Evolutionary conservation across 2,888 invertebrate genomes (phyloP).

Genomic region (Drosophila acutilabella): DNA sequence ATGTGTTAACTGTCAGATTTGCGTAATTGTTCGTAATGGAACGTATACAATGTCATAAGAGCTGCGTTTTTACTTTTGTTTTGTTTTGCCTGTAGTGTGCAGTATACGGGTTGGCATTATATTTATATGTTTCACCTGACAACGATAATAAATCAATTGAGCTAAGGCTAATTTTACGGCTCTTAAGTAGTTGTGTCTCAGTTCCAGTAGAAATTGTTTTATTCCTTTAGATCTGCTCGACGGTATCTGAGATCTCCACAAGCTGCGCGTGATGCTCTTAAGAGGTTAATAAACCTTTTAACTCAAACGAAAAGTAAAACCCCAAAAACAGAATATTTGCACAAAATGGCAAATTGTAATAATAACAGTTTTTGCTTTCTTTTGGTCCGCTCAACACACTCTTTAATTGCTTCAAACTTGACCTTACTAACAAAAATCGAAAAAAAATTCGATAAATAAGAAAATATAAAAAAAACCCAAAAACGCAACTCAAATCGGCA

Average conservation of each 20-base stretch:
- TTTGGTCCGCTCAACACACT: conserved; percentile 53
- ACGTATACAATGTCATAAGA: conserved; percentile 48
- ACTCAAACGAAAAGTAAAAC: conserved; percentile 13
- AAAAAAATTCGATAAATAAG: conserved; percentile 30
- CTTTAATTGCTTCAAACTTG: conserved; percentile 74
- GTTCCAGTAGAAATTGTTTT: conserved; percentile 20
- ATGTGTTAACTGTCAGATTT: conserved; percentile 65
- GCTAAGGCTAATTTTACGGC: conserved; percentile 57
- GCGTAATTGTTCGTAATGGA: conserved; percentile 60
- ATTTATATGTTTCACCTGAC: conserved; percentile 56
- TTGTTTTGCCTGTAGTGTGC: conserved; percentile 8
- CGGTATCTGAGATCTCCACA: conserved; percentile 25
- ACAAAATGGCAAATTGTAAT: conserved; percentile 37
- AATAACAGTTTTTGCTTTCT: conserved; percentile 69
- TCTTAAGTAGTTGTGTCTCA: conserved; percentile 37
- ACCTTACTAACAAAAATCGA: conserved; percentile 72
- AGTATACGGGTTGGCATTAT: conserved; percentile 24
- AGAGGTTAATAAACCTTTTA: conserved; percentile 70
- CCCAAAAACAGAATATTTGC: conserved; percentile 29
- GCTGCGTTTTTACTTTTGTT: conserved; percentile 17
- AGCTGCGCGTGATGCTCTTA: conserved; percentile 31
- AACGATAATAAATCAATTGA: conserved; percentile 72
- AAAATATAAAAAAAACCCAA: conserved; percentile 23
- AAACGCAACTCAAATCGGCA: conserved; percentile 60
- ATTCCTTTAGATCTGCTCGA: conserved; percentile 20